phyloP scores from a whole-genome alignment of 2,888 invertebrate genomes.

The Ophioninae sp. region DNA sequence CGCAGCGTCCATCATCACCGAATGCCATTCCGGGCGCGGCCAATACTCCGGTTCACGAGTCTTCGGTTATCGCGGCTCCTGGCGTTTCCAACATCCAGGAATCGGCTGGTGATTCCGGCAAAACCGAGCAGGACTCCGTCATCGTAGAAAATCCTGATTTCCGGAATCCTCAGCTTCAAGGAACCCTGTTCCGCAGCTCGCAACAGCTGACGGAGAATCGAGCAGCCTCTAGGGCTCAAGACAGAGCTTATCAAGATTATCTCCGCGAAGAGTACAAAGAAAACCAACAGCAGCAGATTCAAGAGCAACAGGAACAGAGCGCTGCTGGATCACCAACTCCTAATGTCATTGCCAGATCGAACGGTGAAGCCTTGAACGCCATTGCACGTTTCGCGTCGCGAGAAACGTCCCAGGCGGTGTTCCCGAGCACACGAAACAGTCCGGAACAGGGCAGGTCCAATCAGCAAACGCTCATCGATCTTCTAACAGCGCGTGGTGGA shows the following conservation, averaged over 20 bases:
- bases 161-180: constrained; percentile 62
- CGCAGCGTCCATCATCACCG: constrained; percentile 62
- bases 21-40: constrained; percentile 62
- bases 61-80: constrained; percentile 64
- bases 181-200: constrained; percentile 53
- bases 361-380: constrained; percentile 67
- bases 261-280: constrained; percentile 55
- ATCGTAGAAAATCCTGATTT: constrained; percentile 78
- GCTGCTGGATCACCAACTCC: constrained; percentile 41
- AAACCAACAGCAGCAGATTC: constrained; percentile 61
- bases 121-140: constrained; percentile 73
- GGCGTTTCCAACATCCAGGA: constrained; percentile 71
- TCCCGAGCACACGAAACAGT: constrained; percentile 75
- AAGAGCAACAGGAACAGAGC: constrained; percentile 55
- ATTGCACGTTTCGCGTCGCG: constrained; percentile 69
- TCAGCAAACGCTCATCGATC: constrained; percentile 82
- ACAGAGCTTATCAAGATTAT: constrained; percentile 56
- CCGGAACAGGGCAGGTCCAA: constrained; percentile 79
- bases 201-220: constrained; percentile 55
- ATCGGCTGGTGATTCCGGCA: constrained; percentile 60
- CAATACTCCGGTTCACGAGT: constrained; percentile 64
- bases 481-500: constrained; percentile 81
- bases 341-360: constrained; percentile 67
- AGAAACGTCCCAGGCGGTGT: constrained; percentile 70
- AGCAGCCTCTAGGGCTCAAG: constrained; percentile 57